Evolutionary conservation across 2,113 vertebrate genomes (phyloP), one percentile per base, ranked within the genome.

Genomic region (Labeo rohita): DNA sequence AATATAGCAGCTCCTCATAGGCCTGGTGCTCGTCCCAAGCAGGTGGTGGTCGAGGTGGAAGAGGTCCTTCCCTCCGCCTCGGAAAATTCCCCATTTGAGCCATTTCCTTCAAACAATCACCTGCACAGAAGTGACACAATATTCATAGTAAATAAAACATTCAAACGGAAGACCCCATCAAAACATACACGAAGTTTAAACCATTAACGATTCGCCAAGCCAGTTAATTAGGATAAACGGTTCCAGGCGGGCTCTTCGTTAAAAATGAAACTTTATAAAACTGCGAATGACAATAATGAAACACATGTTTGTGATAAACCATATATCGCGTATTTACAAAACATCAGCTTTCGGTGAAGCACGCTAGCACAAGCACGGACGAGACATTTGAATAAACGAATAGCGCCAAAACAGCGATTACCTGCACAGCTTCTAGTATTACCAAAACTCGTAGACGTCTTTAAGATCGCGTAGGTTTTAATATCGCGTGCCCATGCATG

Each of bases 1-100:
- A 96, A 91, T 95, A 95, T 43, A 95, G 92, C 80, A 96, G 95
- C 93, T 96, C 95, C 76, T 95, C 92, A 9, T 95, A 96, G 18
- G 95, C 95, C 91, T 94, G 89, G 15, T 91, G 90, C 88, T 95
- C 95, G 23, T 95, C 93, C 95, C 95, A 96, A 70, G 89, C 56
- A 11, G 84, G 73, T 63, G 88, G 83, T 50, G 83, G 70, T 18
- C 28, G 63, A 28, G 83, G 68, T 63, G 86, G 80, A 61, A 79
- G 45, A 63, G 54, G 47, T 50, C 65, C 66, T 79, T 76, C 83
- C 36, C 77, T 76, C 83, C 84, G 76, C 79, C 11, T 80, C 74
- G 9, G 15, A 52, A 68, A 76, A 61, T 79, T 45, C 65, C 78
- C 39, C 59, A 61, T 85, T 59, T 54, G 87, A 63, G 89, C 92